A percentile compares a stretch with the other conserved stretches of the same genome.
Evolutionary conservation across 1,140 invertebrate genomes (phyloP).

Genomic region (Sarcophaga peregrina): DNA sequence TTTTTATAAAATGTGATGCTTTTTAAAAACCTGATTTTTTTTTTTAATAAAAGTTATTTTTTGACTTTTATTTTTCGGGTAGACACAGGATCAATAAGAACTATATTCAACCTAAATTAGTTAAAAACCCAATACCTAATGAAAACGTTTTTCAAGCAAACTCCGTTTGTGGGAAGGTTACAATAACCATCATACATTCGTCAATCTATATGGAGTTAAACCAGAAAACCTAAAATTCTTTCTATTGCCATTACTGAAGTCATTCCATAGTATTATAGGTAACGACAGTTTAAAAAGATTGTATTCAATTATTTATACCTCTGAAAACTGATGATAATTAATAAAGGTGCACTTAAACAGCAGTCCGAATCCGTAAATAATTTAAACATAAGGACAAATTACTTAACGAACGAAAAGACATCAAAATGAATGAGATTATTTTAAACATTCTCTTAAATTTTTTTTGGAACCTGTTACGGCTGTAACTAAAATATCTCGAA

Average conservation of each 20-base stretch:
- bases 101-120: constrained; percentile 43
- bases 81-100: constrained; percentile 45
- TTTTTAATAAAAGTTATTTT: too few relatives aligned
- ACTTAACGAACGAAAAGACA: constrained; percentile 3
- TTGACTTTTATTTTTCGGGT: too few relatives aligned
- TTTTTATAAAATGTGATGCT: too few relatives aligned
- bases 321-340: constrained; percentile 19
- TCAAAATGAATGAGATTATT: background rate
- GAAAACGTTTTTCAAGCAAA: too few relatives aligned
- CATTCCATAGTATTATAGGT: constrained; percentile 25
- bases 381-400: constrained; percentile 5
- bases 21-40: too few relatives aligned
- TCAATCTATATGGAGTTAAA: constrained; percentile 30
- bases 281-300: constrained; percentile 26
- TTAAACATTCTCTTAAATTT: background rate
- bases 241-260: constrained; percentile 4
- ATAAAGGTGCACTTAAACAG: background rate
- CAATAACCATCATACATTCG: constrained; percentile 29
- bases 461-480: too few relatives aligned
- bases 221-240: constrained; percentile 39
- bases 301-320: background rate
- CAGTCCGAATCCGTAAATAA: constrained; percentile 26
- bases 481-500: too few relatives aligned
- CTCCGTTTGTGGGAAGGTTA: too few relatives aligned
- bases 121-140: too few relatives aligned